Conservation (phyloP, 2,113 vertebrate species). For the Stegastes partitus region DNA sequence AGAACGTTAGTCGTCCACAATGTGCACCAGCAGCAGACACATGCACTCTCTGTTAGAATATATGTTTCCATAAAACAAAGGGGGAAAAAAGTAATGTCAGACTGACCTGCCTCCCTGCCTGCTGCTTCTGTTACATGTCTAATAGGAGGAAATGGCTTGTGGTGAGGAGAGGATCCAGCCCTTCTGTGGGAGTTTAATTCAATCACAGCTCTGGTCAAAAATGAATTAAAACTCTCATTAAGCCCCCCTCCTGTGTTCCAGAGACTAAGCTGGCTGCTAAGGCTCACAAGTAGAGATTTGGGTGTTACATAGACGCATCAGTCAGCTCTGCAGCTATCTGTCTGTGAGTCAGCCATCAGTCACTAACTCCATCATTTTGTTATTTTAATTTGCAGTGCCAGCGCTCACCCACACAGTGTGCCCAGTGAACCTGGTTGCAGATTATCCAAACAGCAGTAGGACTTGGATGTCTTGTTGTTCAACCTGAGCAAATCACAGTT, state of each 20-base stretch:
- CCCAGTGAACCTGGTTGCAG: conserved; percentile 38
- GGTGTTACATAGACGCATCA: conserved; percentile 57
- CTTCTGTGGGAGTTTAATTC: conserved; percentile 83
- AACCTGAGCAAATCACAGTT: conserved; percentile 37
- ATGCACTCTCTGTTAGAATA: neutral
- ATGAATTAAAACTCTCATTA: conserved; percentile 85
- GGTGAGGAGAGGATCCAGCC: conserved; percentile 71
- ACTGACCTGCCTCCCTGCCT: conserved; percentile 52
- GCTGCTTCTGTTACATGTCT: conserved; percentile 71
- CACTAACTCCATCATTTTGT: conserved; percentile 69
- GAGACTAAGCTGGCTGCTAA: conserved; percentile 66
- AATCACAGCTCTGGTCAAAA: conserved; percentile 80
- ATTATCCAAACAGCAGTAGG: conserved; percentile 45
- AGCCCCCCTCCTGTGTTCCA: conserved; percentile 64
- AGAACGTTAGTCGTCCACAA: neutral
- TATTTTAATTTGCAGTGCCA: conserved; percentile 58
- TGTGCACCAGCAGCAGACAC: neutral
- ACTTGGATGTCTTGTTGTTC: conserved; percentile 14
- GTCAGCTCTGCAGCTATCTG: conserved; percentile 58
- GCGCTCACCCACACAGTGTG: conserved; percentile 65
- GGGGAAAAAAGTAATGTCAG: conserved; percentile 4
- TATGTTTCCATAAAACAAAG: conserved; percentile 37
- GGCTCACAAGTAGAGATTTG: conserved; percentile 62
- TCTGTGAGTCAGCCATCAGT: conserved; percentile 72
- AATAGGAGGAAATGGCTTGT: conserved; percentile 82